Evolutionary conservation across 1,140 invertebrate species (phyloP).

Genomic region (Macrosteles quadrilineatus): DNA sequence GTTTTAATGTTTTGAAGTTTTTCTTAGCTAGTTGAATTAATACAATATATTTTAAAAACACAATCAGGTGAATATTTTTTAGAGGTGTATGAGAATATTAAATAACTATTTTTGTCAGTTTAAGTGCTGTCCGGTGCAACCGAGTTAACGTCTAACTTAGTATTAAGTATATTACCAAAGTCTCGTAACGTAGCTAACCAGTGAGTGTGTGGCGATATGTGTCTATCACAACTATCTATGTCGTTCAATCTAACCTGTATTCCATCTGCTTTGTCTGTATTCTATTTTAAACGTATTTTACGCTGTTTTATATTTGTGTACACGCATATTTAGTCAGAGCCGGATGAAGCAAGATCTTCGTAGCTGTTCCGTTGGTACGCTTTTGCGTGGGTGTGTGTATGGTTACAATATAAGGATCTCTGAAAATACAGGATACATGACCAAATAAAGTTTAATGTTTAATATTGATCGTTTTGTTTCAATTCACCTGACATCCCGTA

Average conservation of each 20-base stretch:
- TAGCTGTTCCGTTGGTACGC: neutral
- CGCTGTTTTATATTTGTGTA: constrained; percentile 6
- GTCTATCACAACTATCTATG: neutral
- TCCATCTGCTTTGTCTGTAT: neutral
- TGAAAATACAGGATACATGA: constrained; percentile 11
- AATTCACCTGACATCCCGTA: no score
- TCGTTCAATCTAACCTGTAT: neutral
- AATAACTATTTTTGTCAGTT: no score
- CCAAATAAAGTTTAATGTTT: constrained; percentile 26
- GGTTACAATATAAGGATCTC: constrained; percentile 18
- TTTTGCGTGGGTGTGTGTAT: neutral
- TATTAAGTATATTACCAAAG: neutral
- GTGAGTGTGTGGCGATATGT: neutral
- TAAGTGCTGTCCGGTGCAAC: neutral
- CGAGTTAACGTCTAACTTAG: neutral
- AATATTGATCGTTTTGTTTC: neutral
- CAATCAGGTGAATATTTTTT: no score
- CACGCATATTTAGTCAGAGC: neutral
- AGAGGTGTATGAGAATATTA: no score
- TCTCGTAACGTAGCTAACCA: neutral
- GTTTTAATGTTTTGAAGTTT: no score
- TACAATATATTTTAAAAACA: no score
- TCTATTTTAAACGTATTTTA: constrained; percentile 15
- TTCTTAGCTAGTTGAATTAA: no score
- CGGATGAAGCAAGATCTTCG: neutral